Conservation (phyloP, 2,888 invertebrate genomes). For the Tetrapedia diversipes region DNA sequence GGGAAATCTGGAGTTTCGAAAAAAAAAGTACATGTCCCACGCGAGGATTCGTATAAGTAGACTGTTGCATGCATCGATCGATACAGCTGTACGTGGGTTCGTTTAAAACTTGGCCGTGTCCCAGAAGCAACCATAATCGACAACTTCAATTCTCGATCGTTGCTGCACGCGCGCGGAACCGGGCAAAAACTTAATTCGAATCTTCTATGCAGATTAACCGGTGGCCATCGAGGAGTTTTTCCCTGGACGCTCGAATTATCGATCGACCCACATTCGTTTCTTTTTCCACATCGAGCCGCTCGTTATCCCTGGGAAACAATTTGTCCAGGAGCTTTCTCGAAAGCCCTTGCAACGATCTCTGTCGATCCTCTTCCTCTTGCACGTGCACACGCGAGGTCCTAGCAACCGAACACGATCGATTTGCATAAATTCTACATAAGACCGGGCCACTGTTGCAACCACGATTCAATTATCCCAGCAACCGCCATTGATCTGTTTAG, state of each 20-base stretch:
- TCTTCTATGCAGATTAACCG: slow-evolving; percentile 31
- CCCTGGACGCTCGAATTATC: slow-evolving; percentile 13
- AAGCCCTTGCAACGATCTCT: background rate
- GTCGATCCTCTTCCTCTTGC: slow-evolving; percentile 14
- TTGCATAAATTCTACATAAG: slow-evolving; percentile 45
- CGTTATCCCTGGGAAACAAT: slow-evolving; percentile 32
- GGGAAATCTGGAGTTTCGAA: too few relatives aligned
- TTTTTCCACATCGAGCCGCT: slow-evolving; percentile 25
- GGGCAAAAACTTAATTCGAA: slow-evolving; percentile 31
- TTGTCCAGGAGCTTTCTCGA: slow-evolving; percentile 14
- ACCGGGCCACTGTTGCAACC: slow-evolving; percentile 18
- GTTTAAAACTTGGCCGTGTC: too few relatives aligned
- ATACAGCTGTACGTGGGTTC: too few relatives aligned
- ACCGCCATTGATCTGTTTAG: slow-evolving; percentile 37
- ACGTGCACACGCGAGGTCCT: slow-evolving; percentile 4
- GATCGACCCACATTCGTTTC: slow-evolving; percentile 34
- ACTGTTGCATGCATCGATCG: too few relatives aligned
- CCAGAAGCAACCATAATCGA: background rate
- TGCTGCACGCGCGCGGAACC: background rate
- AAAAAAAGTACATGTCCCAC: too few relatives aligned
- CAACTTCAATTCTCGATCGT: slow-evolving; percentile 15
- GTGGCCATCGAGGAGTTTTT: slow-evolving; percentile 11
- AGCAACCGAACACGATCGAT: slow-evolving; percentile 18
- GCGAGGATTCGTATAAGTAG: too few relatives aligned
- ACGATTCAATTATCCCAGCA: slow-evolving; percentile 44